phyloP scores from a whole-genome alignment of 2,888 invertebrate genomes.

The Hydropsyche betteni region DNA sequence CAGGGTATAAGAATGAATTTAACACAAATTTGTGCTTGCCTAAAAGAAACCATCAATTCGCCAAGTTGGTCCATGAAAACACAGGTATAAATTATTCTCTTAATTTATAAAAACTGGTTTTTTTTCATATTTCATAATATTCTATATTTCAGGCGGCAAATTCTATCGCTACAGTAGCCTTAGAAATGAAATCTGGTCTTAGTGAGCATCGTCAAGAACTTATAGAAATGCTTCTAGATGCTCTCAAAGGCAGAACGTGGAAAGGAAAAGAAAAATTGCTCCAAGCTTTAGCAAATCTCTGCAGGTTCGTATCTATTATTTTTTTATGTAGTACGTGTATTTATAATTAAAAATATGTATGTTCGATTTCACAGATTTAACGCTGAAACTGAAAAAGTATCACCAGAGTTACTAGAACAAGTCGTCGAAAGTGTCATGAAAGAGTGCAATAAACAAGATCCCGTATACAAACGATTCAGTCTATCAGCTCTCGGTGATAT shows the following conservation, averaged over 20 bases:
- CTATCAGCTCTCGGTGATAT: constrained; percentile 78
- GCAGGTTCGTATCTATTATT: constrained; percentile 68
- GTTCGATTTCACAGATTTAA: constrained; percentile 29
- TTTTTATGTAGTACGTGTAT: background rate
- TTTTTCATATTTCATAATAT: constrained; percentile 8
- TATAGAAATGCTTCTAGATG: constrained; percentile 73
- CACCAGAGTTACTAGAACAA: constrained; percentile 56
- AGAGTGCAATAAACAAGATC: constrained; percentile 84
- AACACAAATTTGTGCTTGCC: constrained; percentile 73
- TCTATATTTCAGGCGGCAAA: constrained; percentile 72
- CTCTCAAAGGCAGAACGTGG: constrained; percentile 85
- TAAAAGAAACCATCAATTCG: constrained; percentile 79
- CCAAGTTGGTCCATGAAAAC: constrained; percentile 89
- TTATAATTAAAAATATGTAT: constrained; percentile 31
- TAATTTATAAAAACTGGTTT: background rate
- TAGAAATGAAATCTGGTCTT: constrained; percentile 72
- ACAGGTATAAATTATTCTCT: constrained; percentile 63
- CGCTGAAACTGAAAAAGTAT: constrained; percentile 58
- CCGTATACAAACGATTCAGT: constrained; percentile 78
- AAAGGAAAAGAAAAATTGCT: constrained; percentile 87
- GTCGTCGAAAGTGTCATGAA: constrained; percentile 77
- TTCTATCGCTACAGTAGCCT: constrained; percentile 82
- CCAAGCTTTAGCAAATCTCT: constrained; percentile 79
- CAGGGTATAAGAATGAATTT: constrained; percentile 82
- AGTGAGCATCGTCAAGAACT: constrained; percentile 72